Evolutionary conservation across 2,888 invertebrate genomes (phyloP), one percentile per base, ranked within the genome.

Genomic region (Dasypolia templi): DNA sequence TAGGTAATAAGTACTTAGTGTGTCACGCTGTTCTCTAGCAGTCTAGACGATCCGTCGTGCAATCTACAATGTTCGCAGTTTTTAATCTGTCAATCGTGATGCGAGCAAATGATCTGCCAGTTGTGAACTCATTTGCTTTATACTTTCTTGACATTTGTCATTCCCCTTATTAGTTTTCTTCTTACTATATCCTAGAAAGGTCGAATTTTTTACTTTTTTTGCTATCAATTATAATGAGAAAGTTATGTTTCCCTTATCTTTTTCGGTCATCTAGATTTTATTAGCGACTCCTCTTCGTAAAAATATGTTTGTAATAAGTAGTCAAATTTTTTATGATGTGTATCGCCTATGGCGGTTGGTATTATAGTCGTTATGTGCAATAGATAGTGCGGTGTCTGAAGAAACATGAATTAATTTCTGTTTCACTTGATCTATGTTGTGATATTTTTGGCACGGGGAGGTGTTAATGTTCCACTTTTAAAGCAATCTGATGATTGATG

Each of bases 171-270:
- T 75, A 75, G 46, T 67, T 63, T 63, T 32, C 61, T 46, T 59
- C 66, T 39, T 53, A 55, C 39, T 65, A 51, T 66, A 76, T 55
- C 66, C 65, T 26, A 58, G 66, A 78, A 77, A 85, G 72, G 65
- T 76, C 62, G 32, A 63, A 53, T 81, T 85, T 85, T 75, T 63
- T 80, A 61, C 80, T 77, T 81, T 85, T 85, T 75, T 63, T 80
- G 63, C 80, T 77, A 87, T 83, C 83, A 86, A 87, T 87, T 82
- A 83, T 77, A 79, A 82, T 79, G 71, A 66, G 86, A 87, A 85
- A 87, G 87, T 82, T 75, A 76, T 72, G 75, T 79, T 64, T 64
- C 61, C 9, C 58, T 49, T 83, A 87, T 87, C 87, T 85, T 79
- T 76, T 19, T 67, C 62, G 86, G 86, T 78, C 85, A 87, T 87